Conservation (phyloP, 2,797 vertebrate genomes). For the Octomys mimax region DNA sequence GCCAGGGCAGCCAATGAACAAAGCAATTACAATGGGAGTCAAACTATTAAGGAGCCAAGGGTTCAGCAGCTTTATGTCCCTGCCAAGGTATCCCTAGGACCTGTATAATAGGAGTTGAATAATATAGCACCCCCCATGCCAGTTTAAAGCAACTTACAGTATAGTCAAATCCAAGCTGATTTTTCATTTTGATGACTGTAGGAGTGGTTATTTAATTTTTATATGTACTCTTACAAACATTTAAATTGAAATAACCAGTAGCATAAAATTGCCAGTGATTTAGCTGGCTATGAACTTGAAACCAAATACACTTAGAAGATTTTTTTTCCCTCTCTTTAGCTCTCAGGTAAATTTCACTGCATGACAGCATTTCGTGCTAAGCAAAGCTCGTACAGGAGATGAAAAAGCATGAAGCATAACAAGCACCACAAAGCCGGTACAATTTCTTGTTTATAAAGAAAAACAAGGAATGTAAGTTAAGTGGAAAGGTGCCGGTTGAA, state of each 20-base stretch:
- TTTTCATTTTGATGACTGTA: slow-evolving; percentile 84
- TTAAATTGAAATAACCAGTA: slow-evolving; percentile 87
- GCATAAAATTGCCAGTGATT: slow-evolving; percentile 87
- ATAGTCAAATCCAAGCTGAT: slow-evolving; percentile 82
- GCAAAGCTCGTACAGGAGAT: slow-evolving; percentile 86
- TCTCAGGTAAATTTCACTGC: slow-evolving; percentile 88
- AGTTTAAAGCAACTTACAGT: slow-evolving; percentile 82
- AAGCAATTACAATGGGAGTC: slow-evolving; percentile 86
- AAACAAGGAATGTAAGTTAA: slow-evolving; percentile 86
- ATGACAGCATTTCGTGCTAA: slow-evolving; percentile 83
- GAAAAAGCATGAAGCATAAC: slow-evolving; percentile 85
- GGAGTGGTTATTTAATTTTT: slow-evolving; percentile 86
- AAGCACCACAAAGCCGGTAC: slow-evolving; percentile 84
- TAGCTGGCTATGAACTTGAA: slow-evolving; percentile 85
- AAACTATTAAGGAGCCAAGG: slow-evolving; percentile 82
- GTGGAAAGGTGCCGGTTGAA: slow-evolving; percentile 84
- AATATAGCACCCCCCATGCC: slow-evolving; percentile 73
- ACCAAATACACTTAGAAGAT: slow-evolving; percentile 80
- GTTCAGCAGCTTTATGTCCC: slow-evolving; percentile 83
- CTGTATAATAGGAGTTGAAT: slow-evolving; percentile 70
- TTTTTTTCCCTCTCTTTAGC: slow-evolving; percentile 77
- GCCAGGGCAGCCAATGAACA: slow-evolving; percentile 80
- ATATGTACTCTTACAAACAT: slow-evolving; percentile 87
- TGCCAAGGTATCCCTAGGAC: slow-evolving; percentile 74
- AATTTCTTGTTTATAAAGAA: slow-evolving; percentile 88